Base-by-base conservation (phyloP, 2,797 vertebrate species). In the Coendou prehensilis region DNA sequence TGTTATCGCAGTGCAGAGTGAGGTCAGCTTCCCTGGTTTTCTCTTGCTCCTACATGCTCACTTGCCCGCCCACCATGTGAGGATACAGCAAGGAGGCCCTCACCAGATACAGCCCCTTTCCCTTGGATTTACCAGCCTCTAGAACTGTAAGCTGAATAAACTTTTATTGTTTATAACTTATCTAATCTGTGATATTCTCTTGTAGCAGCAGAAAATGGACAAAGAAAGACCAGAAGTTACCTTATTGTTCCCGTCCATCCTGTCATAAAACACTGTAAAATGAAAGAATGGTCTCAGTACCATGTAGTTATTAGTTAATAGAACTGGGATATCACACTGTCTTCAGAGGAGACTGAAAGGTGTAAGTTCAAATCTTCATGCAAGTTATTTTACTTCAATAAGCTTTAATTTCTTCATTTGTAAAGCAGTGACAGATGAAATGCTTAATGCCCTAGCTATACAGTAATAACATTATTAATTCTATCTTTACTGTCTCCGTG, bases 221-320 rank as follows among this genome's bases (percentile, higher is more conserved):
- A 54, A 54, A 52, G 28, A 79, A 20, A 54, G 47, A 73, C 45
- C 33, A 14, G 6, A 67, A 75, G 37, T 73, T 75, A 84, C 45
- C 8, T 88, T 50, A 87, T 15, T 87, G 28, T 30, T 28, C 11
- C 13, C 63, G 64, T 84, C 54, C 22, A 37, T 63, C 14, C 52
- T 23, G 18, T 73, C 23, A 89, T 37, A 41, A 92, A 84, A 73
- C 30, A 67, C 18, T 6, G 4, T 56, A 50, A 86, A 18, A 88
- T 71, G 15, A 80, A 89, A 11, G 89, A 71, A 69, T 8, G 50
- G 86, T 75, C 20, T 92, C 67, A 96, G 56, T 10, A 67, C 63
- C 17, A 47, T 47, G 20, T 2, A 57, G 33, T n/a, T 57, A 22
- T 54, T 73, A 56, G 50, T 23, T 33, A 67, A 59, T 15, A 94